These are phyloP conservation scores for Norana najaformis DNA, from an alignment of 2,888 invertebrate species.

Conservation along the genomic window DNA sequence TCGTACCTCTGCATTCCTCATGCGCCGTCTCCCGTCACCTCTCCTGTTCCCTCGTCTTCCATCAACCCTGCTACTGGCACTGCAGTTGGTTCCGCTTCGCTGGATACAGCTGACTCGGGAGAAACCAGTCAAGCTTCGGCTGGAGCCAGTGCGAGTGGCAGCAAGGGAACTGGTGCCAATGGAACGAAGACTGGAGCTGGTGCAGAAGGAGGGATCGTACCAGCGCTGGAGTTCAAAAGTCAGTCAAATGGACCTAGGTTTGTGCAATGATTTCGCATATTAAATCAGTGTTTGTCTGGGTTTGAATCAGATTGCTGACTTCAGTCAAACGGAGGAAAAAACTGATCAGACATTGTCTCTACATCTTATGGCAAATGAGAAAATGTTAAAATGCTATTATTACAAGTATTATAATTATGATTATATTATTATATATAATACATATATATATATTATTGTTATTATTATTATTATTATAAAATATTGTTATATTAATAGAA, in stretches of 20 bases:
- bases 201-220: background rate
- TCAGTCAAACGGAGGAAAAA: no score
- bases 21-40: background rate
- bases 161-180: background rate
- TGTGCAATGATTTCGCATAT: background rate
- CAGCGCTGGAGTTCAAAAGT: slow-evolving; percentile 13
- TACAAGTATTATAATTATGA: no score
- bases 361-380: no score
- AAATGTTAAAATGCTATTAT: no score
- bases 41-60: background rate
- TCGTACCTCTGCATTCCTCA: background rate
- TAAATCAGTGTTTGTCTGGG: no score
- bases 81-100: background rate
- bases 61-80: background rate
- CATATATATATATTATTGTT: no score
- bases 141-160: background rate
- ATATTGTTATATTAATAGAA: no score
- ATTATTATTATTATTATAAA: no score
- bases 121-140: background rate
- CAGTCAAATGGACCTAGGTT: slow-evolving; percentile 21
- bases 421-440: no score
- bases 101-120: background rate
- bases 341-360: no score
- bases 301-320: no score
- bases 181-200: background rate